Conservation (phyloP, 2,888 invertebrate genomes). For the Proisotoma minuta region DNA sequence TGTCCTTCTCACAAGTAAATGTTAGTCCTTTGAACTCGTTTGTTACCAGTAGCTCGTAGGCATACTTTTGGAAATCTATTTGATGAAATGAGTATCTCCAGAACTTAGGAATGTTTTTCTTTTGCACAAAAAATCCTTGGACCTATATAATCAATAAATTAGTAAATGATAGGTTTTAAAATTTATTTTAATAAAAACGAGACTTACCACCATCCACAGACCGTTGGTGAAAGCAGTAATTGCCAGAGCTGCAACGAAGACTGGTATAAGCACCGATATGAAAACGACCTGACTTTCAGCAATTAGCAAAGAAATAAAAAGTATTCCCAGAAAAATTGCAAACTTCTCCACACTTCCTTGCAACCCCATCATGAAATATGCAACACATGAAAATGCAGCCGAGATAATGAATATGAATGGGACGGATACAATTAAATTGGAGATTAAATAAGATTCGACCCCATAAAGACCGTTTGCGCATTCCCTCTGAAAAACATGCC, state of each 20-base stretch:
- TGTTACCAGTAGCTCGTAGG: background rate
- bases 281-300: slow-evolving; percentile 5
- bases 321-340: background rate
- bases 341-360: slow-evolving; percentile 8
- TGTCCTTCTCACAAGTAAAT: background rate
- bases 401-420: slow-evolving; percentile 7
- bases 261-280: background rate
- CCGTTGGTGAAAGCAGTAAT: slow-evolving; percentile 8
- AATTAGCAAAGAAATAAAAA: slow-evolving; percentile 1
- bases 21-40: slow-evolving; percentile 6
- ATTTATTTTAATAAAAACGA: too few relatives aligned
- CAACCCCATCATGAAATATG: slow-evolving; percentile 2
- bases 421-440: slow-evolving; percentile 7
- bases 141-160: too few relatives aligned
- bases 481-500: slow-evolving; percentile 1
- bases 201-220: slow-evolving; percentile 8
- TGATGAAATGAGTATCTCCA: slow-evolving; percentile 12
- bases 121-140: slow-evolving; percentile 12
- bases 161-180: too few relatives aligned
- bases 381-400: background rate
- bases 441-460: background rate
- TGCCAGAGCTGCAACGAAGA: slow-evolving; percentile 8
- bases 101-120: slow-evolving; percentile 6
- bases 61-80: slow-evolving; percentile 11
- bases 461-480: slow-evolving; percentile 3